Conservation (phyloP, 1,140 invertebrate species). For the Psilanteris sp. region DNA sequence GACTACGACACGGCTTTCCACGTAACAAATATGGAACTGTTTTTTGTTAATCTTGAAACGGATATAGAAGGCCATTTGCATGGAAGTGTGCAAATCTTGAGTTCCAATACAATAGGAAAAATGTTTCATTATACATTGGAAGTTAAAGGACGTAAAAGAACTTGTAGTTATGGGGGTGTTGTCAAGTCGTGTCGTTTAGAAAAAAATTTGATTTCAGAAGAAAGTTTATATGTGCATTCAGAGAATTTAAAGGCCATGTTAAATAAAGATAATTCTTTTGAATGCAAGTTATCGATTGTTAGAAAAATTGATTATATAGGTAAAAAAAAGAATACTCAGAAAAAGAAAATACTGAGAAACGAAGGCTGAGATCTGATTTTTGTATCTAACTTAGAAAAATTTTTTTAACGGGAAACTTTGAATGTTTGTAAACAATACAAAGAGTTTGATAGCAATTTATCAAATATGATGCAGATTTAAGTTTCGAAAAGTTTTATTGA, state of each 20-base stretch:
- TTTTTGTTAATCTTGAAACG: conserved; percentile 65
- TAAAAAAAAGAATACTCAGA: conserved; percentile 5
- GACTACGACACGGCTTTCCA: conserved; percentile 57
- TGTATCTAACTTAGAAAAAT: no score
- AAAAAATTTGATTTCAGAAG: neutral
- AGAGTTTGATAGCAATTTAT: no score
- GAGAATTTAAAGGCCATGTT: conserved; percentile 7
- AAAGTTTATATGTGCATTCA: conserved; percentile 15
- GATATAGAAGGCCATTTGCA: conserved; percentile 42
- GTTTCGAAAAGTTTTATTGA: no score
- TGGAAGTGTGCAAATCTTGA: conserved; percentile 64
- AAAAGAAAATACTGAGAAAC: neutral
- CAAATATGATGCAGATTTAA: no score
- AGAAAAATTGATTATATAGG: neutral
- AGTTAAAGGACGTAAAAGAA: conserved; percentile 18
- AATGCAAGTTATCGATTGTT: conserved; percentile 5
- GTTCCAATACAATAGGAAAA: conserved; percentile 44
- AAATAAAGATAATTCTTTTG: neutral
- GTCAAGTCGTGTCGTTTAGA: conserved; percentile 14
- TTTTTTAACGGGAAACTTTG: no score
- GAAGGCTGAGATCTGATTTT: neutral
- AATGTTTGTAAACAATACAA: no score
- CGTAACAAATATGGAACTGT: conserved; percentile 67
- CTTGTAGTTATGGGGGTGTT: conserved; percentile 23
- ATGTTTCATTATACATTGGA: conserved; percentile 64